These are phyloP conservation scores for Cyclura pinguis DNA, from an alignment of 2,797 vertebrate genomes.

Conservation along the genomic window DNA sequence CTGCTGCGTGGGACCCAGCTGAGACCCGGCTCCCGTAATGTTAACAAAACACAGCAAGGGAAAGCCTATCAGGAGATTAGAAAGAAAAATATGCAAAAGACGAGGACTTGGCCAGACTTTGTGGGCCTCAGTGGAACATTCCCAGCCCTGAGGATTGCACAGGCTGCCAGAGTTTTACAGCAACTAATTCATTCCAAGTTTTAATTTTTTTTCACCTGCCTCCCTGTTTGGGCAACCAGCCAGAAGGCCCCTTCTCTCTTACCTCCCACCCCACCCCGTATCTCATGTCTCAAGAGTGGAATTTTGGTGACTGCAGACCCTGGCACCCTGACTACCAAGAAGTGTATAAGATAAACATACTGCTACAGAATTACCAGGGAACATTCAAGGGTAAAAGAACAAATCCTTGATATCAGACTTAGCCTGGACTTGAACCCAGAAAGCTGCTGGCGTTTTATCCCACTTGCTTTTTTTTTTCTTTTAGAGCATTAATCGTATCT, in stretches of 20 bases:
- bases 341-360: not conserved
- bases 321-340: accelerated
- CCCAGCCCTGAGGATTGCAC: constrained; percentile 23
- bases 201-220: constrained; percentile 60
- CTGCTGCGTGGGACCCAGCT: constrained; percentile 50
- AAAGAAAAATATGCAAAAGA: constrained; percentile 16
- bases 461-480: not conserved
- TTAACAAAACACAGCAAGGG: constrained; percentile 16
- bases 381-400: constrained; percentile 9
- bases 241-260: constrained; percentile 22
- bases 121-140: constrained; percentile 43
- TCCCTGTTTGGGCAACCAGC: not conserved
- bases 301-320: not conserved
- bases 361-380: not conserved
- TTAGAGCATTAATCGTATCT: not conserved
- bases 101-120: constrained; percentile 52
- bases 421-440: accelerated
- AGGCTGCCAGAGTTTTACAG: constrained; percentile 1
- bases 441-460: not conserved
- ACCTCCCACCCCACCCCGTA: not conserved
- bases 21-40: constrained; percentile 58
- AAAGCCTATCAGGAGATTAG: constrained; percentile 37
- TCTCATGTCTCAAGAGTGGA: constrained; percentile 57
- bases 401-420: not conserved
- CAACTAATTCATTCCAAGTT: not conserved